phyloP scores from a whole-genome alignment of 2,797 vertebrate genomes.

The Anableps anableps region DNA sequence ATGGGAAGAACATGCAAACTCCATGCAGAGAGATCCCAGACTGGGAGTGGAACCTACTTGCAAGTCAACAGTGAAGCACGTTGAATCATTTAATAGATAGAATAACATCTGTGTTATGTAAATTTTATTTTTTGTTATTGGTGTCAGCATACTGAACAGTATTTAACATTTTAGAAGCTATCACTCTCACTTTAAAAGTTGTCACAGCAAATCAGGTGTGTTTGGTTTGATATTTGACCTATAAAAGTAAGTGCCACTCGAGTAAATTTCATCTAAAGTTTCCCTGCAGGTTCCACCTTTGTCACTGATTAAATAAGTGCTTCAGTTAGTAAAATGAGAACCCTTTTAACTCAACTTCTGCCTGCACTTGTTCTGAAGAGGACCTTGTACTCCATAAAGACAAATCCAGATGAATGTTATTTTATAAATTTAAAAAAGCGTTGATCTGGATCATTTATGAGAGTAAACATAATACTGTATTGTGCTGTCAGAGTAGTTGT shows the following conservation, averaged over 20 bases:
- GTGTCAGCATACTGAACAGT: not conserved
- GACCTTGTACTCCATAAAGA: not conserved
- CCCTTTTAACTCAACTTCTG: not conserved
- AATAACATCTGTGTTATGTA: not conserved
- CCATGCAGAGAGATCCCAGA: not conserved
- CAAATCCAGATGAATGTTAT: no score
- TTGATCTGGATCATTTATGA: not conserved
- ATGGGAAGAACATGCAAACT: not conserved
- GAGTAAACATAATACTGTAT: not conserved
- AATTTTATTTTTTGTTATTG: not conserved
- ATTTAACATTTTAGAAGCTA: not conserved
- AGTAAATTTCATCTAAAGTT: not conserved
- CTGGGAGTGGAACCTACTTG: not conserved
- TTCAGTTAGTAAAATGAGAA: not conserved
- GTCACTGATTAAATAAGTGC: conserved; percentile 26
- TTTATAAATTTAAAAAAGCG: not conserved
- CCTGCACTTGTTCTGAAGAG: not conserved
- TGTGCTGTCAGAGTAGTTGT: not conserved
- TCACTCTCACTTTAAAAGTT: not conserved
- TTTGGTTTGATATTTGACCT: conserved; percentile 23
- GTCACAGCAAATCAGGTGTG: conserved; percentile 10
- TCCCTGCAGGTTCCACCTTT: conserved; percentile 13
- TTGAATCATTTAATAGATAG: not conserved
- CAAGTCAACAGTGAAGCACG: not conserved
- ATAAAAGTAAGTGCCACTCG: conserved; percentile 18